Conservation (phyloP, 2,113 vertebrate genomes). For the Cathartes aura region DNA sequence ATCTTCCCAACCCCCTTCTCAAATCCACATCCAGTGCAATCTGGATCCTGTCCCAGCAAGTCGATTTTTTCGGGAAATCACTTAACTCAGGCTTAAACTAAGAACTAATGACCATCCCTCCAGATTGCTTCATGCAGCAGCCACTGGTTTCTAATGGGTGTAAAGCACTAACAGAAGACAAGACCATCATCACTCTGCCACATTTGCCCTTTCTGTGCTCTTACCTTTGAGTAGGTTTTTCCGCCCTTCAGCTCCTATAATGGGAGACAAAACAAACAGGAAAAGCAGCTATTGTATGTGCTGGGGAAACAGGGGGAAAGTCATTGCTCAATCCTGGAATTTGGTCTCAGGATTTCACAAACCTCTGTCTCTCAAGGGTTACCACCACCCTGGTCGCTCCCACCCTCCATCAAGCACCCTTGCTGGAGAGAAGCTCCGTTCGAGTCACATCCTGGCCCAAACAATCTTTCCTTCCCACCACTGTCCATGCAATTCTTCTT, state of each 20-base stretch:
- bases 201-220: constrained; percentile 7
- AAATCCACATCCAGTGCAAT: constrained; percentile 26
- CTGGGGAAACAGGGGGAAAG: not conserved
- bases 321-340: not conserved
- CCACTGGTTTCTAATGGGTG: not conserved
- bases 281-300: constrained; percentile 18
- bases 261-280: constrained; percentile 75
- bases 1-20: constrained; percentile 34
- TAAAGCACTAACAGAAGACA: not conserved
- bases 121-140: not conserved
- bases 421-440: not conserved
- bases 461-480: not conserved
- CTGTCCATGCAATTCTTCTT: not conserved
- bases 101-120: not conserved
- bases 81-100: not conserved
- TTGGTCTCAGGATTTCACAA: constrained; percentile 6
- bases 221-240: constrained; percentile 97
- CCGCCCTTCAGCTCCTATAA: constrained; percentile 97
- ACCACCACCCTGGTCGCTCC: not conserved
- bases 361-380: not conserved
- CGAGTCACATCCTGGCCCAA: not conserved
- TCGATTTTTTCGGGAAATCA: not conserved
- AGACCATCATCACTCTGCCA: not conserved
- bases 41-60: constrained; percentile 43
- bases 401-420: not conserved